Base-by-base conservation (phyloP, 1,140 invertebrate genomes). In the Cepaea nemoralis region DNA sequence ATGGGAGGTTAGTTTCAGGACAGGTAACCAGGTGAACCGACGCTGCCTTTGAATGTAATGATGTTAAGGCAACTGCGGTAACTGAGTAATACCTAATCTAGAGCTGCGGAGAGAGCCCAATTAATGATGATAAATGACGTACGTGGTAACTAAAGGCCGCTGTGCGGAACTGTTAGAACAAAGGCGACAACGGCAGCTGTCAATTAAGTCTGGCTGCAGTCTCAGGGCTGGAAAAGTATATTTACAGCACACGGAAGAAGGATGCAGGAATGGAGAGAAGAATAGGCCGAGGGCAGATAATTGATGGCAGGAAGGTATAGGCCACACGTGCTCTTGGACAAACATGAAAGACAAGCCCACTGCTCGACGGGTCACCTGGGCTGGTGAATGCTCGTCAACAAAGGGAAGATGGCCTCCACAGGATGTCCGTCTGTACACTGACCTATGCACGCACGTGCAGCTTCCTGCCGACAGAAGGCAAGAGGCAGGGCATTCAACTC, bases 371-470 rank as follows among this genome's bases (percentile, higher is more conserved):
- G 59, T 63, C n/a, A 63, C 59, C 59, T 12, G 59, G 59, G 59
- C 33, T 27, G 33, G 33, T 10, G n/a, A 2, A 31, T 63, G 59
- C 59, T 31, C n/a, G 27, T 5, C n/a, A 63, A 63, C 59, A 63
- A 63, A 63, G 59, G 59, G 59, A 63, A 22, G 59, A 63, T 63
- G n/a, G 16, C 6, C n/a, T 6, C n/a, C 6, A 63, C 59, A 63
- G 59, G 59, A 63, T 63, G 59, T 31, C 59, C 59, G 59, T 63
- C 59, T 63, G 59, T 63, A 63, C 59, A 63, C 59, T 63, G 59
- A 63, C 59, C 59, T 63, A 27, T 63, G 59, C 55, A 59, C 22
- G 42, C 50, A 55, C 50, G 50, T 55, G 50, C 50, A n/a, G 12
- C 1, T 1, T 31, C 27, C 59, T 31, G 59, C 59, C 27, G 59